phyloP scores from a whole-genome alignment of 2,113 vertebrate genomes.

The Gasterosteus nipponicus region DNA sequence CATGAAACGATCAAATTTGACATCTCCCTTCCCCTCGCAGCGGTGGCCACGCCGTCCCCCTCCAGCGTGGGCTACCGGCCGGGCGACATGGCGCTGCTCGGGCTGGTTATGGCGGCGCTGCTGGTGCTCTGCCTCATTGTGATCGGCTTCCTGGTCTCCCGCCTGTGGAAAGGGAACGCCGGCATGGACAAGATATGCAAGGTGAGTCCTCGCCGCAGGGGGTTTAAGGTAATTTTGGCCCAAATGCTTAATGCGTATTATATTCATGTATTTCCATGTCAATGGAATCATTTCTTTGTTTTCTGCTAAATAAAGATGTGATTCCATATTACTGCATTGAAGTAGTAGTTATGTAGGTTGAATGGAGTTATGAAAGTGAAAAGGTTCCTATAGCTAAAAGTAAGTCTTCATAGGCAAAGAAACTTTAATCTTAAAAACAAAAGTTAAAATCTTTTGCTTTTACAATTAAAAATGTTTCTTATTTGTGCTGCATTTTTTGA shows the following conservation, averaged over 20 bases:
- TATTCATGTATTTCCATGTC: neutral
- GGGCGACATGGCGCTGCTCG: slow-evolving; percentile 86
- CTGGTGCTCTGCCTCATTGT: slow-evolving; percentile 81
- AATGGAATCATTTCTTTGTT: neutral
- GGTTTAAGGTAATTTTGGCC: neutral
- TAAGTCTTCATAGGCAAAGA: neutral
- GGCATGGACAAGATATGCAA: slow-evolving; percentile 72
- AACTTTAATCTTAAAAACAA: too few species aligned
- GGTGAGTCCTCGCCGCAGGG: slow-evolving; percentile 54
- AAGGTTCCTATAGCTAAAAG: neutral
- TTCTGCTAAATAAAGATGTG: neutral
- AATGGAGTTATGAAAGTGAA: too few species aligned
- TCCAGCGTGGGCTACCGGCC: slow-evolving; percentile 73
- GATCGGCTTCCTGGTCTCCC: slow-evolving; percentile 82
- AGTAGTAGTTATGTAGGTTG: neutral
- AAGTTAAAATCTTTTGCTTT: too few species aligned
- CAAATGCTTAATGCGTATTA: too few species aligned
- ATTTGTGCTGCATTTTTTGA: too few species aligned
- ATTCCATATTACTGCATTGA: neutral
- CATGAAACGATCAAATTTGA: neutral
- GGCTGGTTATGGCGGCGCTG: slow-evolving; percentile 82
- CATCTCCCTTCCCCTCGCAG: slow-evolving; percentile 41
- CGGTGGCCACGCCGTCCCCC: slow-evolving; percentile 62
- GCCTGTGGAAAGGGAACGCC: slow-evolving; percentile 71
- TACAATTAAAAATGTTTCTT: too few species aligned